Percentiles rank a stretch among this genome's conserved stretches.
These are phyloP conservation scores for Ostrea edulis DNA, from an alignment of 1,140 invertebrate species.

Conservation along the genomic window DNA sequence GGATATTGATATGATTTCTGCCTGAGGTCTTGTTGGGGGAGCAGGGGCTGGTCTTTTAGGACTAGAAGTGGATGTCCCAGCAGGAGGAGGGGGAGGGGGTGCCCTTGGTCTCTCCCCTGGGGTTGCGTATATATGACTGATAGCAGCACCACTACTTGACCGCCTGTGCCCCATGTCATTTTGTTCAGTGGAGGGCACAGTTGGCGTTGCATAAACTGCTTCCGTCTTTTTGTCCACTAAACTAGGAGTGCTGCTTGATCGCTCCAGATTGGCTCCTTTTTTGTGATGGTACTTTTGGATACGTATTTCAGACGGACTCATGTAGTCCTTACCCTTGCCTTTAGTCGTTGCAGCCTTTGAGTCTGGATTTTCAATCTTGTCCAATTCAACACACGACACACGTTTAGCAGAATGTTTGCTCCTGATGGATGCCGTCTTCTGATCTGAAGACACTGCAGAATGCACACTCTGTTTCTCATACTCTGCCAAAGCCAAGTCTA, in stretches of 20 bases:
- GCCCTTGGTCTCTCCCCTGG: slow-evolving; percentile 60
- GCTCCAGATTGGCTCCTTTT: slow-evolving; percentile 62
- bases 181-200: slow-evolving; percentile 43
- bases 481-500: slow-evolving; percentile 72
- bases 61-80: slow-evolving; percentile 24
- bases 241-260: slow-evolving; percentile 73
- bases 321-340: slow-evolving; percentile 54
- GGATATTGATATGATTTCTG: slow-evolving; percentile 71
- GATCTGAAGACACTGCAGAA: slow-evolving; percentile 51
- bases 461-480: slow-evolving; percentile 62
- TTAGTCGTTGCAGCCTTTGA: slow-evolving; percentile 33
- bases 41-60: slow-evolving; percentile 68
- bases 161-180: slow-evolving; percentile 35
- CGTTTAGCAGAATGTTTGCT: slow-evolving; percentile 72
- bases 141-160: slow-evolving; percentile 39
- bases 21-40: slow-evolving; percentile 60
- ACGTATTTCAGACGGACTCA: slow-evolving; percentile 69
- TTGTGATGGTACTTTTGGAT: slow-evolving; percentile 67
- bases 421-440: slow-evolving; percentile 76
- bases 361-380: slow-evolving; percentile 61
- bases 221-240: slow-evolving; percentile 61
- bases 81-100: slow-evolving; percentile 55
- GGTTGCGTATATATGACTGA: slow-evolving; percentile 43
- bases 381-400: slow-evolving; percentile 71
- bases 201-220: slow-evolving; percentile 62